phyloP scores from a whole-genome alignment of 2,888 invertebrate genomes.

The Drosophila ustulata region DNA sequence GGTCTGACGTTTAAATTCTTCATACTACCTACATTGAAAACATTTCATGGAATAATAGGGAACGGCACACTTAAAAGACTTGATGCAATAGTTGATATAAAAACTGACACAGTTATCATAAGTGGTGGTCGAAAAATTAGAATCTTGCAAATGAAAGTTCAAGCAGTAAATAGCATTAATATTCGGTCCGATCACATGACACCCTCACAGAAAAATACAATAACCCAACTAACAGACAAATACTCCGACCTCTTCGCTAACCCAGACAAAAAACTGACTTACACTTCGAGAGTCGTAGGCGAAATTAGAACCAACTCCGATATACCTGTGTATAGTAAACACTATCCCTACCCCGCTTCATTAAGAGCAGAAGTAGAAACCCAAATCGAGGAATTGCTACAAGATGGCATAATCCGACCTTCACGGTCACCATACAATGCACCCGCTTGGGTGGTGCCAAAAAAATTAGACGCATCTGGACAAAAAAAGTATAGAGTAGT shows the following conservation, averaged over 20 bases:
- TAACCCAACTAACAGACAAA: not conserved
- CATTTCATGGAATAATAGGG: constrained; percentile 7
- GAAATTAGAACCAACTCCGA: constrained; percentile 52
- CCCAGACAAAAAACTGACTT: not conserved
- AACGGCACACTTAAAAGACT: not conserved
- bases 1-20: not conserved
- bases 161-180: not conserved
- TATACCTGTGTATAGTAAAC: constrained; percentile 73
- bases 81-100: not conserved
- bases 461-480: too few relatives aligned
- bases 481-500: too few relatives aligned
- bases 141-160: not conserved
- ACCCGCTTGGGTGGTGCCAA: not conserved
- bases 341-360: constrained; percentile 73
- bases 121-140: not conserved
- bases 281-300: not conserved
- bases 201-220: not conserved
- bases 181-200: constrained; percentile 2
- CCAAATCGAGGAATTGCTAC: not conserved
- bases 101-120: not conserved
- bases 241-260: not conserved
- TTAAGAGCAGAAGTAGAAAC: not conserved
- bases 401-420: not conserved
- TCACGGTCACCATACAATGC: not conserved
- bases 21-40: too few relatives aligned